phyloP scores from a whole-genome alignment of 2,113 vertebrate genomes.

The Charina bottae region DNA sequence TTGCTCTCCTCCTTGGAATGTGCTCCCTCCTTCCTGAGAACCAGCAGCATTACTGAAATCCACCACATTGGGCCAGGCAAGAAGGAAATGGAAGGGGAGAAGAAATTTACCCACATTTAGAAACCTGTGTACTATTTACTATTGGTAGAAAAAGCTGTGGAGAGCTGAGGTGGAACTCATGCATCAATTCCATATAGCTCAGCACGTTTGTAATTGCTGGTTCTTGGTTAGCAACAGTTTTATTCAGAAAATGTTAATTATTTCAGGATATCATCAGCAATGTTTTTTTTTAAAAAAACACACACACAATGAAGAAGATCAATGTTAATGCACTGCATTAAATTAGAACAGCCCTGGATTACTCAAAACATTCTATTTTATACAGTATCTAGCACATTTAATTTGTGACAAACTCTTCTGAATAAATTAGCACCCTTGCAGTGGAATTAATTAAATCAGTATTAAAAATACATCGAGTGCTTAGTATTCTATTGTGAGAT shows the following conservation, averaged over 20 bases:
- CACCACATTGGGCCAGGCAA: neutral
- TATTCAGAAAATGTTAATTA: conserved; percentile 48
- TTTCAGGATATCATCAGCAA: conserved; percentile 41
- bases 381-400: conserved; percentile 35
- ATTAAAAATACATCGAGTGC: conserved; percentile 56
- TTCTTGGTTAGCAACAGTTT: conserved; percentile 40
- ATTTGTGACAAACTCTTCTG: conserved; percentile 38
- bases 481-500: conserved; percentile 54
- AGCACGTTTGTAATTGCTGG: neutral
- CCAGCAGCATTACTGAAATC: too few species aligned
- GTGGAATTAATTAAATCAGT: conserved; percentile 64
- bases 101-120: neutral
- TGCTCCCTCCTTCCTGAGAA: too few species aligned
- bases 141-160: neutral
- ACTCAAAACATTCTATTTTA: neutral
- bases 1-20: too few species aligned
- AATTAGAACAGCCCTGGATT: conserved; percentile 24
- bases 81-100: neutral
- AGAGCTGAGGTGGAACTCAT: neutral
- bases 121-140: neutral
- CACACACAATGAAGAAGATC: conserved; percentile 27
- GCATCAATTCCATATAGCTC: neutral
- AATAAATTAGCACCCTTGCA: conserved; percentile 54
- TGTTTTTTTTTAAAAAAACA: neutral
- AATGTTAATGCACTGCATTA: conserved; percentile 40